Base-by-base conservation (phyloP, 2,888 invertebrate genomes). In the Pterostichus niger region DNA sequence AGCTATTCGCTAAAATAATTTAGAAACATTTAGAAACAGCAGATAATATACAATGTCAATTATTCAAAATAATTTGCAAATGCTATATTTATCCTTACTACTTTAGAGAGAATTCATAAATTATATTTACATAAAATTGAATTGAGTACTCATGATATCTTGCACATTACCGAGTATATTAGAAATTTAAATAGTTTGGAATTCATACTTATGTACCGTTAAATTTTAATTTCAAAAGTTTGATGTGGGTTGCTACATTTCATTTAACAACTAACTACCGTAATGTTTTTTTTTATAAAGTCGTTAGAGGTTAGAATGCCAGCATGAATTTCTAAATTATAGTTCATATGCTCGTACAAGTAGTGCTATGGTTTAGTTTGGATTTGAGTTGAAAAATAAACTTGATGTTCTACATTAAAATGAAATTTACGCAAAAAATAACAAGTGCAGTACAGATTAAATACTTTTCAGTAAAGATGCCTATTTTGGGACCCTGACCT, bases 231-330 rank as follows among this genome's bases (percentile, higher is more conserved):
- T 61, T 64, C 40, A 33, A 64, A 64, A 64, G 24, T 35, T 64
- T 64, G 64, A 64, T 64, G 64, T 64, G 64, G 64, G 64, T 35
- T 33, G 64, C 33, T 64, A 64, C 64, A 64, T 33, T 64, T 64
- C 64, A 64, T 64, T 64, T 64, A 64, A 64, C 33, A 64, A 35
- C 56, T 56, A 56, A 56, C 33, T 64, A 64, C 64, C 64, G 64
- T 64, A 64, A 64, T 64, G 31, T 64, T 64, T 64, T 64, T 33
- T 35, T 35, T 33, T 40, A 40, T 40, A 44, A 10, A 49, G 9
- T 49, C 49, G 49, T 49, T 49, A 49, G 49, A 49, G 10, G 49
- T 49, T 49, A 49, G 49, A 49, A 49, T 49, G 13, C n/a, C 13
- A 10, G 49, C 5, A 49, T 49, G 49, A 11, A 10, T n/a, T n/a